Evolutionary conservation across 2,797 vertebrate genomes (phyloP), one percentile per base, ranked within the genome.

Genomic region (Botia kubotai): DNA sequence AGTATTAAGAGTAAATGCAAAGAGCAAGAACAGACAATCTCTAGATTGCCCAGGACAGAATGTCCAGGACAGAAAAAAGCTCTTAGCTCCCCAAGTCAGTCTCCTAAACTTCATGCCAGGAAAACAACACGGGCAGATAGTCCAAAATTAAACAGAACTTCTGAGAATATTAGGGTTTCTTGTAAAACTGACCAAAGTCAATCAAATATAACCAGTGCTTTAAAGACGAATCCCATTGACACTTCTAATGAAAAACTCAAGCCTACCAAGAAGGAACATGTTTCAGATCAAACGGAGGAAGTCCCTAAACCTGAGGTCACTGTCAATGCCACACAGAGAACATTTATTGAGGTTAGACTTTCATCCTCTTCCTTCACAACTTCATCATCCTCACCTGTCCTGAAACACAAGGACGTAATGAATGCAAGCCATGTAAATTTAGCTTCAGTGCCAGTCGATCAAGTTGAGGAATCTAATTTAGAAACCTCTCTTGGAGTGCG

Each of bases 271-370:
- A 69, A 77, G 53, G 48, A 82, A 53, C 63, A 55, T 33, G 39
- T 81, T 74, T 75, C 85, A 66, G 84, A 83, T 63, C 60, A 80
- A 48, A 83, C 82, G 23, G 89, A 89, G 2, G 88, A 86, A 3
- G 19, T 48, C 12, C 68, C 75, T 14, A 82, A 83, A 72, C 60
- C 83, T 3, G 91, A 91, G 52, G 33, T 52, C 48, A 83, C 79
- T 3, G 90, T 84, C 2, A 90, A 93, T 75, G 91, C 89, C 36
- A 85, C 83, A 58, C 95, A 93, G 39, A 92, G 93, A 6, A 93
- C 93, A 33, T 95, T 95, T 76, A 95, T 95, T 60, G 88, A 95
- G 74, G 94, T 96, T 26, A 94, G 89, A 21, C 89, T 95, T 75
- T 94, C 93, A 0, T 89, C 94, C 0, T 91, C 94, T 0, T 87